Evolutionary conservation across 1,140 invertebrate genomes (phyloP), one percentile per base, ranked within the genome.

Genomic region (Drosophila saltans): DNA sequence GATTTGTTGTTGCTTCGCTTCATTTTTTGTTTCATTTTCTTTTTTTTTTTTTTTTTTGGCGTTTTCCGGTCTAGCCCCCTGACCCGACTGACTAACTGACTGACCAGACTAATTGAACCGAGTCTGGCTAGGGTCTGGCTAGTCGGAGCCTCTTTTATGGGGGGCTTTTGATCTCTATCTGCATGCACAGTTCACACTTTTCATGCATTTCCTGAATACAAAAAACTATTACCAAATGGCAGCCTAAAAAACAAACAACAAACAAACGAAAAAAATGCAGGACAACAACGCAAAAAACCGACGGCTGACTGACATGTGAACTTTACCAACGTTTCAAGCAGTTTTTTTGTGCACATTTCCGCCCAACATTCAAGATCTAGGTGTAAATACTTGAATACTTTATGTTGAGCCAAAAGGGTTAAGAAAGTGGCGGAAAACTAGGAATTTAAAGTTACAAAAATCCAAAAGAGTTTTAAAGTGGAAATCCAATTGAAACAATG

Each of bases 171-270:
- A 90, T 90, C 66, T 69, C 68, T 86, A 88, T 86, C 82, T 88
- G 80, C 73, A 90, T 90, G 82, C 86, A 90, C 82, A 90, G 80
- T 90, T 90, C 88, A 86, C 86, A 86, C 83, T 88, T 89, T 83
- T 81, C 84, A 66, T 85, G 78, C 81, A 89, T 76, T 83, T 83
- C 81, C 81, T 81, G 76, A 79, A 57, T 63, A 30, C 66, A 45
- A 43, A n/a, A 43, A 48, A 48, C 45, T 24, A 48, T 24, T 43
- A 39, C 11, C 24, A 65, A 36, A 36, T 36, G 33, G 33, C 6
- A 36, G 57, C 30, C 39, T 26, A 56, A 8, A 21, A 6, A 67
- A 55, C 48, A 75, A 56, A 28, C 24, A 67, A 55, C 48, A 75
- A 56, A 28, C 24, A 21, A 7, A 4, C 33, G 6, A 26, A 6